These are phyloP conservation scores for Calypte anna DNA, from an alignment of 2,113 vertebrate species.

Conservation along the genomic window DNA sequence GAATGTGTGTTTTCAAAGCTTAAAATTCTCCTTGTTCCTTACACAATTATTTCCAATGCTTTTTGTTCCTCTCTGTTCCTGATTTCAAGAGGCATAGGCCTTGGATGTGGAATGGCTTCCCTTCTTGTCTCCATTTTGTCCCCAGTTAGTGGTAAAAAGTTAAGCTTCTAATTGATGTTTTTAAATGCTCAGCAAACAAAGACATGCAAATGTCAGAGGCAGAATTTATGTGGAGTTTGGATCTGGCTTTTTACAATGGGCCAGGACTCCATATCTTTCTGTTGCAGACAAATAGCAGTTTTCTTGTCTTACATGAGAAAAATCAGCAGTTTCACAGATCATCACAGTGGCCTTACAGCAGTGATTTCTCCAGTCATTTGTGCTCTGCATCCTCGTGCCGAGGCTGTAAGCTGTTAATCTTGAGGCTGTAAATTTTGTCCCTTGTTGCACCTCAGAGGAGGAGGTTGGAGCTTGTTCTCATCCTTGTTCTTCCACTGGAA, in stretches of 20 bases:
- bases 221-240: background rate
- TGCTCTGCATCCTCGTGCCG: background rate
- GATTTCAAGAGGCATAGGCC: background rate
- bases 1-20: background rate
- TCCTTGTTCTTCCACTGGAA: background rate
- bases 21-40: background rate
- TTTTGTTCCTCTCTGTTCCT: background rate
- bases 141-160: background rate
- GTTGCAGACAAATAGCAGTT: background rate
- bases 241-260: background rate
- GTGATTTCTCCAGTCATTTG: background rate
- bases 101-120: background rate
- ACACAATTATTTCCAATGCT: background rate
- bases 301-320: fast-evolving
- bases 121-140: background rate
- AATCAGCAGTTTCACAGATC: background rate
- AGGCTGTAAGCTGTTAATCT: background rate
- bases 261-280: background rate
- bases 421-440: background rate
- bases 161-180: background rate
- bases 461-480: background rate
- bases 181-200: background rate
- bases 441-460: background rate
- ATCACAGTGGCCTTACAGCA: background rate
- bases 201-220: background rate